phyloP scores from a whole-genome alignment of 2,888 invertebrate genomes.

The Argyresthia goedartella region DNA sequence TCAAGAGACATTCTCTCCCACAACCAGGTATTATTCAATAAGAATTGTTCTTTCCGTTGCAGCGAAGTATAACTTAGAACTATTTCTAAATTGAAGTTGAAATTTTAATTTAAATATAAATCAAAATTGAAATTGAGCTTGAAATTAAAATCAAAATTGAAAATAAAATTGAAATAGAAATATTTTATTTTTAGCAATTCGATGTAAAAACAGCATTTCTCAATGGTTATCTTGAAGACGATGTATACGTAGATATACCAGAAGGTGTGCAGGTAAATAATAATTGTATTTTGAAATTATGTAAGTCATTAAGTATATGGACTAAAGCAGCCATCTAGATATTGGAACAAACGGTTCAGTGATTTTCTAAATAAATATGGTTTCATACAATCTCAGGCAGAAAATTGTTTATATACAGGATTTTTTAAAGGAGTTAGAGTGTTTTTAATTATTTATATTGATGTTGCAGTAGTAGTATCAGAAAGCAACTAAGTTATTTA shows the following conservation, averaged over 20 bases:
- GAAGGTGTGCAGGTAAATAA: neutral
- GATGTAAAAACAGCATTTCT: too few relatives aligned
- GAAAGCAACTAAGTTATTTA: neutral
- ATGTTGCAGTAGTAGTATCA: neutral
- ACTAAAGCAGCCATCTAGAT: neutral
- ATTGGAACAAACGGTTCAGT: neutral
- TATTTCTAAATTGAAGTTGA: too few relatives aligned
- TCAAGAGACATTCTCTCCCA: too few relatives aligned
- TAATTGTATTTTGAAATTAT: neutral
- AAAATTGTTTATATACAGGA: neutral
- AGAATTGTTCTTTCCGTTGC: too few relatives aligned
- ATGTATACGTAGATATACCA: neutral
- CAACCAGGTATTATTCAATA: too few relatives aligned
- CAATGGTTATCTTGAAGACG: too few relatives aligned
- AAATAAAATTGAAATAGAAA: too few relatives aligned
- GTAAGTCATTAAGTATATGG: conserved; percentile 1
- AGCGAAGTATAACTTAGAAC: too few relatives aligned
- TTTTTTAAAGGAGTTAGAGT: neutral
- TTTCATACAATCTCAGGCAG: neutral
- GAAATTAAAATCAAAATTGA: too few relatives aligned
- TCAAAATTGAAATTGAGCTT: too few relatives aligned
- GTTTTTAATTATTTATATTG: neutral
- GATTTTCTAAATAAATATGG: conserved; percentile 1
- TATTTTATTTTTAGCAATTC: too few relatives aligned
- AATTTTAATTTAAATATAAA: too few relatives aligned